Conservation (phyloP, 2,888 invertebrate species). For the Listrodromus nycthemerus region DNA sequence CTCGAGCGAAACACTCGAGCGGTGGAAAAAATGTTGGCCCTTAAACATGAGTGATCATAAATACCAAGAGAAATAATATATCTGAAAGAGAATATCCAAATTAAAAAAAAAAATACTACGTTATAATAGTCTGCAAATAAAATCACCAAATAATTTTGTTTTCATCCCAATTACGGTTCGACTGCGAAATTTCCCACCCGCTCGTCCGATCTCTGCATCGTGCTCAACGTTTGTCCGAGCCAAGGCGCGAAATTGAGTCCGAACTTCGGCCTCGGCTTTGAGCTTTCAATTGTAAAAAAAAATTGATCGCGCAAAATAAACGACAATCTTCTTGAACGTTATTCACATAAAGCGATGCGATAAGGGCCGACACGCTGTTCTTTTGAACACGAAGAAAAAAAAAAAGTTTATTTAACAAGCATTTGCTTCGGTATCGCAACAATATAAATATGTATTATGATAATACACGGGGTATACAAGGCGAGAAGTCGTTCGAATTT, state of each 20-base stretch:
- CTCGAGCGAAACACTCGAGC: neutral
- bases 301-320: neutral
- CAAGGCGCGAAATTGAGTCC: too few relatives aligned
- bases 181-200: too few relatives aligned
- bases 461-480: conserved; percentile 22
- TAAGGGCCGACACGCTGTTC: neutral
- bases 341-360: neutral
- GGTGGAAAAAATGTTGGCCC: neutral
- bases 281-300: neutral
- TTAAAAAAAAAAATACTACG: too few relatives aligned
- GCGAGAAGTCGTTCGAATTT: conserved; percentile 57
- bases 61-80: too few relatives aligned
- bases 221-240: too few relatives aligned
- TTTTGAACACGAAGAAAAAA: neutral
- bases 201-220: too few relatives aligned
- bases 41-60: too few relatives aligned
- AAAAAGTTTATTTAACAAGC: neutral
- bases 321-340: neutral
- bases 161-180: too few relatives aligned
- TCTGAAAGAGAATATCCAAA: neutral
- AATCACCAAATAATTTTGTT: too few relatives aligned
- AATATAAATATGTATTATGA: conserved; percentile 40
- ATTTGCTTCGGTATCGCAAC: conserved; percentile 4
- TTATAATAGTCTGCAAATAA: too few relatives aligned
- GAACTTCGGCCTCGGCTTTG: neutral